These are phyloP conservation scores for Drosophila planitibia DNA, from an alignment of 2,888 invertebrate species.

Conservation along the genomic window DNA sequence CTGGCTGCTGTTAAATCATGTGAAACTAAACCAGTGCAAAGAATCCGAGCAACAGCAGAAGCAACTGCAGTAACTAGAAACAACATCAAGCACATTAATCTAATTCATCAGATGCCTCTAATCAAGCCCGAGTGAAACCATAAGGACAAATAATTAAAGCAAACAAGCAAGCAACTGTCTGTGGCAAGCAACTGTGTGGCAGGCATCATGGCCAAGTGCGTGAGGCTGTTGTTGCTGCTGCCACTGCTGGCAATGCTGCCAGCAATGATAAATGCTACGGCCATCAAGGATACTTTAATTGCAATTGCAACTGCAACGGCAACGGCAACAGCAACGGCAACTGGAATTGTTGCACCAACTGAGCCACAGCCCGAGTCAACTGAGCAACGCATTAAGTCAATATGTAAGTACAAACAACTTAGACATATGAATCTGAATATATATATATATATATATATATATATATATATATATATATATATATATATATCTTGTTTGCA, in stretches of 20 bases:
- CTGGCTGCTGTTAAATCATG: constrained; percentile 42
- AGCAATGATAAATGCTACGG: constrained; percentile 57
- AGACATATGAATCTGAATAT: not conserved
- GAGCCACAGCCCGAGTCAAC: constrained; percentile 37
- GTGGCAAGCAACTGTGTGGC: constrained; percentile 49
- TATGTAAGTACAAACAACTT: constrained; percentile 60
- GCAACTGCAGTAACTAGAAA: constrained; percentile 3
- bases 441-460: not conserved
- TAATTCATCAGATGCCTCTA: constrained; percentile 67
- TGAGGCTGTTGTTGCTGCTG: constrained; percentile 4
- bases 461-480: not conserved
- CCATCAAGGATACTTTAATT: constrained; percentile 57
- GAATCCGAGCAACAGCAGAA: constrained; percentile 9
- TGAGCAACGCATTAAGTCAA: constrained; percentile 60
- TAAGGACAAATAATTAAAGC: constrained; percentile 58
- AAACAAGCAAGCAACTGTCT: constrained; percentile 22
- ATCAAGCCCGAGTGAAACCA: constrained; percentile 56
- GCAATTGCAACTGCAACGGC: constrained; percentile 32
- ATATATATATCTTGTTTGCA: constrained; percentile 13
- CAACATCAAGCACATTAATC: constrained; percentile 37
- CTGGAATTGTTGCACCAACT: constrained; percentile 31
- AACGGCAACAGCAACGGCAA: constrained; percentile 28
- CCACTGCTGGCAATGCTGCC: constrained; percentile 33
- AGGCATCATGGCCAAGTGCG: constrained; percentile 35
- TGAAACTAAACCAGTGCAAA: constrained; percentile 19